Base-by-base conservation (phyloP, 35 echinoderm and acorn worm species). In the Lytechinus variegatus region DNA sequence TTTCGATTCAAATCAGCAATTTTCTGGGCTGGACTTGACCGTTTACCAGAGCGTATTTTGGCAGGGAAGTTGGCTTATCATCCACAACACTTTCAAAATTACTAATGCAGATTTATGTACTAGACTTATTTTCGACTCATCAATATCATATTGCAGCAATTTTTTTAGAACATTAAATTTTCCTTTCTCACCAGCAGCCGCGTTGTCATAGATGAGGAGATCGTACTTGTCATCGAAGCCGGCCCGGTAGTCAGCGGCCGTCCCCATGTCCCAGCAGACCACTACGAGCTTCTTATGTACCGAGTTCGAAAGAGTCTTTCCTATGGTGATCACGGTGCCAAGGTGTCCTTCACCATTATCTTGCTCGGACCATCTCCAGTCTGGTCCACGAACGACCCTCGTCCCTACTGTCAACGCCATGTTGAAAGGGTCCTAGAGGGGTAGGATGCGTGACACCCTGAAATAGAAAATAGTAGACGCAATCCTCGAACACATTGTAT, bases 281-380 rank as follows among this genome's bases (percentile, higher is more conserved):
- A 52, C 54, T 3, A 44, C 79, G 56, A 86, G 27, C 94, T 87
- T 72, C 11, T 27, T 4, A 51, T 79, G 94, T 86, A 28, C 44
- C 44, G 44, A 27, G n/a, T 86, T 86, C 28, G 44, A 95, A 16
- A 79, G 9, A 8, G 14, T 27, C 60, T 44, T 52, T 16, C 79
- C 94, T 12, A 86, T 54, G 54, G 27, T 95, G 4, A 55, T 19
- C 44, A 95, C 79, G 44, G 79, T 86, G 13, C 79, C 58, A 29
- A 86, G 27, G 54, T 79, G 61, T 3, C 92, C 92, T 54, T 96
- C 86, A 3, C 79, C 86, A 94, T 95, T 88, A 92, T 96, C 97
- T 52, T 97, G 97, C 51, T 96, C 93, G 0, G 13, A 52, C 95
- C 95, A 97, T 61, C 91, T 86, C 97, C 97, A 97, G 71, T 97